Percentiles rank a stretch among this genome's conserved stretches.
Evolutionary conservation across 1,140 invertebrate species (phyloP).

Genomic region (Drosophila suzukii): DNA sequence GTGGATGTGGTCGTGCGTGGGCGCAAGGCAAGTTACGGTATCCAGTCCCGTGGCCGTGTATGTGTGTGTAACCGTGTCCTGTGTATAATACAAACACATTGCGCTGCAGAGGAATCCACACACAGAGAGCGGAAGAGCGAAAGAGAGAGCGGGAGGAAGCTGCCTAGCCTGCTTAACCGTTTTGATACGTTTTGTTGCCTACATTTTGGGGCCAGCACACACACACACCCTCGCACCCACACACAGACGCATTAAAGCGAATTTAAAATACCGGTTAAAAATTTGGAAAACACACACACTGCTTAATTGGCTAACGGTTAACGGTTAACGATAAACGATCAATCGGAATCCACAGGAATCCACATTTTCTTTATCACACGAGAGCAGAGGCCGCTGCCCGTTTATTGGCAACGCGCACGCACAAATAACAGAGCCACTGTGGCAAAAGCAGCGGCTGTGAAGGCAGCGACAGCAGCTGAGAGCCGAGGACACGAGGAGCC

Average conservation of each 20-base stretch:
- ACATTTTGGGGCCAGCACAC: constrained; percentile 36
- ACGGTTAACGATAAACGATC: constrained; percentile 9
- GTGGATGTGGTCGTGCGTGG: constrained; percentile 57
- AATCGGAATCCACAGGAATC: constrained; percentile 26
- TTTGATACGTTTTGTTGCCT: constrained; percentile 52
- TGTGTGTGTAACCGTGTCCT: constrained; percentile 39
- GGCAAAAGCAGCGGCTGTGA: constrained; percentile 27
- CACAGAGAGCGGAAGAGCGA: constrained; percentile 2
- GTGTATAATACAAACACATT: constrained; percentile 77
- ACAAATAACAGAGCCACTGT: constrained; percentile 65
- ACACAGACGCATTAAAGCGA: constrained; percentile 5
- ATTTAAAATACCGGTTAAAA: constrained; percentile 16
- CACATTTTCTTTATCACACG: constrained; percentile 65
- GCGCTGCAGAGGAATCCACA: constrained; percentile 61
- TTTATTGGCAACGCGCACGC: constrained; percentile 80
- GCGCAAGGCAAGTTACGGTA: constrained; percentile 58
- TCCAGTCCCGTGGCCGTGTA: constrained; percentile 19
- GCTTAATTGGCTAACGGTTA: constrained; percentile 11
- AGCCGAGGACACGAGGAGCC: constrained; percentile 3
- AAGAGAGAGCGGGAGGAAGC: constrained; percentile 18
- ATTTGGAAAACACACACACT: constrained; percentile 7
- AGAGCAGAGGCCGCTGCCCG: constrained; percentile 65
- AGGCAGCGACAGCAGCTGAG: constrained; percentile 39
- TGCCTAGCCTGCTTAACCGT: constrained; percentile 29
- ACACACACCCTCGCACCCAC: constrained; percentile 9